Evolutionary conservation across 2,797 vertebrate genomes (phyloP), one percentile per base, ranked within the genome.

Genomic region (Arctocebus calabarensis): DNA sequence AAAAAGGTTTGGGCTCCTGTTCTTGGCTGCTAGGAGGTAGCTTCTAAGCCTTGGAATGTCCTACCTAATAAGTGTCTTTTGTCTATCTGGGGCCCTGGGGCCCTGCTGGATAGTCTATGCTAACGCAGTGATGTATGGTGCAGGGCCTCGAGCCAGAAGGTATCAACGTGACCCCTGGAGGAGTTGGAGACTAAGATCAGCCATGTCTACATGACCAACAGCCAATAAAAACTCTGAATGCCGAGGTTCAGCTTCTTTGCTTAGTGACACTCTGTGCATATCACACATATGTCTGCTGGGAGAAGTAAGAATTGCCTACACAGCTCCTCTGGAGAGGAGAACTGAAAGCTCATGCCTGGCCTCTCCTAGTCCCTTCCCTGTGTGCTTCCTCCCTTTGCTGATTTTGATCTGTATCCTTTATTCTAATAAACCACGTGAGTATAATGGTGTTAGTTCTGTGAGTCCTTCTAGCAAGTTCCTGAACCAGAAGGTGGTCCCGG

Each of bases 381-480:
- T 0, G 7, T 4, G 32, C 48, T 52, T 55, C 19, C 16, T 79
- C 40, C 34, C 71, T 86, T 7, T 59, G 81, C 81, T 77, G 62
- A 61, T n/a, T 40, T 61, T 29, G 2, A 43, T 75, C 45, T 43
- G 3, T 12, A 9, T 29, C 27, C 37, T 16, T 59, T n/a, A 7
- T 62, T n/a, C 3, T 32, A 32, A 37, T 20, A 20, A 37, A 43
- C 29, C 0, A 0, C 2, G 34, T 34, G n/a, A 59, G 3, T 6
- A 2, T 7, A 22, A 20, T 12, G 29, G 55, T 19, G 14, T 27
- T 66, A 71, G 34, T 48, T 83, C 84, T 48, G 43, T 6, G 79
- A 77, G 34, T 79, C 22, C 19, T 68, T 87, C 81, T 16, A 77
- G 64, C 1, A 29, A 78, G 66, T 7, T 2, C 27, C 5, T 3